Percentiles rank a stretch among this genome's conserved stretches.
Evolutionary conservation across 2,797 vertebrate genomes (phyloP).

Genomic region (Periophthalmus magnuspinnatus): DNA sequence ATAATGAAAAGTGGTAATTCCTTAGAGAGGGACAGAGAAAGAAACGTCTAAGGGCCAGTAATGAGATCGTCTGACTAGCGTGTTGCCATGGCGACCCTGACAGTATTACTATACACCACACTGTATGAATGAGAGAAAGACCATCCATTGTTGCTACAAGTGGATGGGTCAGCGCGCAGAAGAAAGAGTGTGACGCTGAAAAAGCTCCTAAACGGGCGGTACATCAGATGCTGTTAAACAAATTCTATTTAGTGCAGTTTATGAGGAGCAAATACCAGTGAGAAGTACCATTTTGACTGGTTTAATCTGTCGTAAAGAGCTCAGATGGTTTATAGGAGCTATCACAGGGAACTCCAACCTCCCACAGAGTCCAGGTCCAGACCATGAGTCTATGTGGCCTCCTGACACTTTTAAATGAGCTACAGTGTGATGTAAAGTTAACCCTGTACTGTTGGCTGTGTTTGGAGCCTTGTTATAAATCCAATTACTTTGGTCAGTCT

Average conservation of each 20-base stretch:
- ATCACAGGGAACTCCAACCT: conserved; percentile 25
- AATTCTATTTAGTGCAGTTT: conserved; percentile 21
- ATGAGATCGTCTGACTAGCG: conserved; percentile 95
- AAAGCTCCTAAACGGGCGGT: conserved; percentile 51
- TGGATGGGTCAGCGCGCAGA: conserved; percentile 64
- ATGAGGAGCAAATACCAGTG: conserved; percentile 18
- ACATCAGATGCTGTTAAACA: conserved; percentile 51
- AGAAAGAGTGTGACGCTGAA: conserved; percentile 44
- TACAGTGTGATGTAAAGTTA: conserved; percentile 39
- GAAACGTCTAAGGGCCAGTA: conserved; percentile 94
- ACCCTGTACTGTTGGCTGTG: conserved; percentile 38
- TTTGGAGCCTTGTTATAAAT: conserved; percentile 53
- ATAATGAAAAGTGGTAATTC: conserved; percentile 79
- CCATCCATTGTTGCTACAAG: conserved; percentile 75
- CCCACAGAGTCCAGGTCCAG: conserved; percentile 16
- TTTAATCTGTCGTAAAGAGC: conserved; percentile 24
- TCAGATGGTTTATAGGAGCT: conserved; percentile 15
- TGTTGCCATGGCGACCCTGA: conserved; percentile 89
- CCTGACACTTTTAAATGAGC: conserved; percentile 39
- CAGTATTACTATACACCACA: conserved; percentile 91
- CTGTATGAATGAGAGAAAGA: conserved; percentile 89
- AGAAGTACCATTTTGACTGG: conserved; percentile 26
- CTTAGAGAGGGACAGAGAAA: conserved; percentile 85
- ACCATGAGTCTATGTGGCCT: conserved; percentile 2
- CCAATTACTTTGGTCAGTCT: conserved; percentile 67